Conservation (phyloP, 2,888 invertebrate genomes). For the Germaria angustata region DNA sequence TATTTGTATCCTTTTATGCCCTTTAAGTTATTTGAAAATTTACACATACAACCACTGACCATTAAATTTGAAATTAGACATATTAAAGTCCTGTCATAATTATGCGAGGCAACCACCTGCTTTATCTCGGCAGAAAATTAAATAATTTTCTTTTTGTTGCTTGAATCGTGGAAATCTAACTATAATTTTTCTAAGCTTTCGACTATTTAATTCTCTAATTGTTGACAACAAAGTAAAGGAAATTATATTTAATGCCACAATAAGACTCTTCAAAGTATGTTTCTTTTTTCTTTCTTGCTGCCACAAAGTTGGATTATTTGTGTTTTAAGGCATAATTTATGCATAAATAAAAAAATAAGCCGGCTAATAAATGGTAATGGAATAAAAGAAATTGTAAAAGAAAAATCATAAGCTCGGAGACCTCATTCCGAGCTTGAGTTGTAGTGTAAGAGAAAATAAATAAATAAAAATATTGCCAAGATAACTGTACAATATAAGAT, state of each 20-base stretch:
- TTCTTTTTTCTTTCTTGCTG: not conserved
- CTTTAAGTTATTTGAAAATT: too few species aligned
- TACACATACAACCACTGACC: too few species aligned
- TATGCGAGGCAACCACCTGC: too few species aligned
- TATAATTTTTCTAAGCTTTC: too few species aligned
- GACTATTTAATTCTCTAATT: too few species aligned
- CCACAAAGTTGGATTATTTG: not conserved
- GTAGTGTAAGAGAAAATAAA: not conserved
- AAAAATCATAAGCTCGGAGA: constrained; percentile 21
- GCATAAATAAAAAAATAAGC: constrained; percentile 23
- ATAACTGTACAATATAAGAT: constrained; percentile 39
- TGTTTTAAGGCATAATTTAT: constrained; percentile 35
- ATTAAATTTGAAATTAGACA: too few species aligned
- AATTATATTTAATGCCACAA: not conserved
- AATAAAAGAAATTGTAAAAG: not conserved
- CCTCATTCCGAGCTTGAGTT: constrained; percentile 38
- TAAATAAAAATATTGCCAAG: not conserved
- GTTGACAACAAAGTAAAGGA: not conserved
- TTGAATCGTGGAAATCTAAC: too few species aligned
- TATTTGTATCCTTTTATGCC: too few species aligned
- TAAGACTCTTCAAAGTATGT: not conserved
- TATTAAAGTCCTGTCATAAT: too few species aligned
- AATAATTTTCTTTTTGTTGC: too few species aligned
- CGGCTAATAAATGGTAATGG: constrained; percentile 11
- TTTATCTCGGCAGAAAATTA: too few species aligned